A percentile compares a stretch with the other conserved stretches of the same genome.
Conservation (phyloP, 2,113 vertebrate genomes). For the Pipra filicauda region DNA sequence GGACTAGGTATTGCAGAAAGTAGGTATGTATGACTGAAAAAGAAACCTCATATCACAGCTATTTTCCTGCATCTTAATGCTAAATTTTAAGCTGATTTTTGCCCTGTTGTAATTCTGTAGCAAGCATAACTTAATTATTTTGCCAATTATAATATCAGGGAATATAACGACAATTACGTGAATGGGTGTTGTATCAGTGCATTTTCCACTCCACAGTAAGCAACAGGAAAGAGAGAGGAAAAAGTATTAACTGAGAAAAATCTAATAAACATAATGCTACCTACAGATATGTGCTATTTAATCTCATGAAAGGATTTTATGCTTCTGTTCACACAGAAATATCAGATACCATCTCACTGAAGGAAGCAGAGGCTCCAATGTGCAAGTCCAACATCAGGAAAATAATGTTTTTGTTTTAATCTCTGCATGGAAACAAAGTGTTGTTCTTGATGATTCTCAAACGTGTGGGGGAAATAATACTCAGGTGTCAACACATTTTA, state of each 20-base stretch:
- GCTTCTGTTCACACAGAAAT: slow-evolving; percentile 9
- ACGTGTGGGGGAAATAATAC: not conserved
- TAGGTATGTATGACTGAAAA: not conserved
- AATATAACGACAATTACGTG: slow-evolving; percentile 3
- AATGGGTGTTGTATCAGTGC: slow-evolving; percentile 15
- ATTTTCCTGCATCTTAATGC: not conserved
- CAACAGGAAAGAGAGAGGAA: slow-evolving; percentile 23
- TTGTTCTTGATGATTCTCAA: not conserved
- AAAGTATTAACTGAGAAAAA: slow-evolving; percentile 39
- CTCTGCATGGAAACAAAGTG: not conserved
- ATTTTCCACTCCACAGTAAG: slow-evolving; percentile 32
- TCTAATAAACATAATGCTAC: slow-evolving; percentile 44
- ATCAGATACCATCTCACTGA: not conserved
- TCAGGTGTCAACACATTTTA: not conserved
- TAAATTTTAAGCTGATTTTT: not conserved
- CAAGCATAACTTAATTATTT: slow-evolving; percentile 56
- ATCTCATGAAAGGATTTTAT: slow-evolving; percentile 16
- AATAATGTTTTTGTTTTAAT: slow-evolving; percentile 9
- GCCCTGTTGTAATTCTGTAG: not conserved
- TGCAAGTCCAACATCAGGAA: not conserved
- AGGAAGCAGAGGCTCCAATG: not conserved
- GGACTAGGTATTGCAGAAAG: not conserved
- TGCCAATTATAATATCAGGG: slow-evolving; percentile 32
- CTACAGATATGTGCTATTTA: slow-evolving; percentile 28
- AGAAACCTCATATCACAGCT: not conserved